Evolutionary conservation across 2,888 invertebrate genomes (phyloP).

Genomic region (Cinara cedri): DNA sequence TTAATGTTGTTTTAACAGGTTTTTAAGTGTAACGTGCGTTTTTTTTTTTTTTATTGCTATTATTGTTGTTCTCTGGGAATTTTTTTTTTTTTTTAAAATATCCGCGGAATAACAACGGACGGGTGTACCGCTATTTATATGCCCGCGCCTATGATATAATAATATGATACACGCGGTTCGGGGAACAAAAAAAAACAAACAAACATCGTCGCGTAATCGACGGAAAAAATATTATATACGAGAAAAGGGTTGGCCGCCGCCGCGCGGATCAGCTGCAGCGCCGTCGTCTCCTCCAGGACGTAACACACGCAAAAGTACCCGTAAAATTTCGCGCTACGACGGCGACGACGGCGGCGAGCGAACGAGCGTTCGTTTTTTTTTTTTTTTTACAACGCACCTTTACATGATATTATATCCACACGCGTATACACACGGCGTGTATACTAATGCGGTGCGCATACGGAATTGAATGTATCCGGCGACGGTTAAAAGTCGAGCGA

Average conservation of each 20-base stretch:
- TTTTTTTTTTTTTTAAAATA: constrained; percentile 30
- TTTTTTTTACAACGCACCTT: too few relatives aligned
- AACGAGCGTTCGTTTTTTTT: too few relatives aligned
- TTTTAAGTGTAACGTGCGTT: constrained; percentile 56
- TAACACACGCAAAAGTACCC: too few relatives aligned
- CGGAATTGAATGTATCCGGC: constrained; percentile 19
- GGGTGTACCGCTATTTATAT: too few relatives aligned
- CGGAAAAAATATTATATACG: not conserved
- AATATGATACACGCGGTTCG: not conserved
- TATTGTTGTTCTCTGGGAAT: constrained; percentile 47
- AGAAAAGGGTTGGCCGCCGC: constrained; percentile 36
- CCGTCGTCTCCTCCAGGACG: too few relatives aligned
- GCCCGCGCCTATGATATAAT: too few relatives aligned
- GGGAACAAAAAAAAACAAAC: too few relatives aligned
- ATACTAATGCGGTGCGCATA: not conserved
- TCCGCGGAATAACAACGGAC: too few relatives aligned
- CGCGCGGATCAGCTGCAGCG: too few relatives aligned
- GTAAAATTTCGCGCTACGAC: too few relatives aligned
- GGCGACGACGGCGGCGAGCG: too few relatives aligned
- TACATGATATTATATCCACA: too few relatives aligned
- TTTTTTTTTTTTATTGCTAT: constrained; percentile 3
- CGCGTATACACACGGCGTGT: not conserved
- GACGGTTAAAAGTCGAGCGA: constrained; percentile 40
- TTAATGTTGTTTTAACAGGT: constrained; percentile 56
- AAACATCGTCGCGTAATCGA: constrained; percentile 28